Evolutionary conservation across 92 coral and sea anemone species (phyloP), one percentile per base, ranked within the genome.

Genomic region (Porites cylindrica): DNA sequence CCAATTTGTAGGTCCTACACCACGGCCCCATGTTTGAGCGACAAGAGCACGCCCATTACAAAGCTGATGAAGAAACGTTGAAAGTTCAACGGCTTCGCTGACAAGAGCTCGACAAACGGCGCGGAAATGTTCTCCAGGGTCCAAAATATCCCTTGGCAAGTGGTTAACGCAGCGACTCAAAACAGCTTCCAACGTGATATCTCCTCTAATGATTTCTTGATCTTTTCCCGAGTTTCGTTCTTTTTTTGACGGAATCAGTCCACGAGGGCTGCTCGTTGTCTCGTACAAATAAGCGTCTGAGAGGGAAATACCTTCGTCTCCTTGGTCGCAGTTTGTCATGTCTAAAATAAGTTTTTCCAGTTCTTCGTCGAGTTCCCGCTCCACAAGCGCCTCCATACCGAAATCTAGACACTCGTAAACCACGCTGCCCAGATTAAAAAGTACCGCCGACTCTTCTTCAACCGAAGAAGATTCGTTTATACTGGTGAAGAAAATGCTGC

Each of bases 81-180:
- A 90, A 52, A 95, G 90, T 62, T 95, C 98, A 20, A 79, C 60
- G 16, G 96, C 96, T 80, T 95, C 98, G 72, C 85, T 95, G 74
- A 91, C 94, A 6, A 95, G 93, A 18, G 98, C 98, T 62, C 98
- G 91, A 53, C 96, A 90, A 50, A 95, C 98, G 29, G 98, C 98
- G 43, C 93, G 93, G 51, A 90, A 95, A 84, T 95, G 98, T 14
- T 89, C 96, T 3, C 76, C 77, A 7, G 93, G 90, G 87, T 88
- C 91, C 10, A 85, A 61, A 78, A 85, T 89, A 62, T 89, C 91
- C 66, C 38, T 77, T 16, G 96, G 91, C 91, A 95, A 92, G 90
- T 91, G 98, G 13, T 75, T 89, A n/a, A 90, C 85, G 38, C 98
- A 95, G 10, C 94, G 93, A 72, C 91, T 90, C 74, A 93, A 75